Conservation (phyloP, 2,113 vertebrate species). For the Corythornis madagascariensis region DNA sequence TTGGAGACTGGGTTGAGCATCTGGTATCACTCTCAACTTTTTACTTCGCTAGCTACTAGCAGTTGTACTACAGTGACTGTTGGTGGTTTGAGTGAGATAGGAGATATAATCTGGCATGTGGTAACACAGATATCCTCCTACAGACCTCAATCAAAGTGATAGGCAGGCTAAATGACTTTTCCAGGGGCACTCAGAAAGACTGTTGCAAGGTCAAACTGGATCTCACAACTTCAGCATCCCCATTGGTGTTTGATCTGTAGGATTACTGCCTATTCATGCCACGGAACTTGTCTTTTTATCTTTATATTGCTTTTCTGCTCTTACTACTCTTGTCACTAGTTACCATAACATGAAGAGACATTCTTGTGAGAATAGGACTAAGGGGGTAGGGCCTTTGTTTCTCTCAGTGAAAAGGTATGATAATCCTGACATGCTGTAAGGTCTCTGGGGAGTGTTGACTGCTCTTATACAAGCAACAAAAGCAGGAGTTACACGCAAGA, state of each 20-base stretch:
- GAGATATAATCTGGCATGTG: not conserved
- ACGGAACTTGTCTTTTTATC: not conserved
- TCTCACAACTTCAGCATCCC: not conserved
- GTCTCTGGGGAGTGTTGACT: not conserved
- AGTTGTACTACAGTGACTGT: not conserved
- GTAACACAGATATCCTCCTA: not conserved
- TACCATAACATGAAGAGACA: not conserved
- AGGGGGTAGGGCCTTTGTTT: not conserved
- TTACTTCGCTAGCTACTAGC: not conserved
- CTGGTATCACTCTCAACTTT: not conserved
- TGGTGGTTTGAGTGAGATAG: not conserved
- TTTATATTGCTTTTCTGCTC: conserved; percentile 7
- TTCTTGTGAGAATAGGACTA: not conserved
- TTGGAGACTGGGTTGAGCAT: not conserved
- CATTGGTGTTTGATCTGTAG: fast-evolving
- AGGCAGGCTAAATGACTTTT: not conserved
- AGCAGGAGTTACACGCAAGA: not conserved
- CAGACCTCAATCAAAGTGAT: not conserved
- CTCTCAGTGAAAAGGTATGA: not conserved
- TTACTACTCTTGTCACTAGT: conserved; percentile 25
- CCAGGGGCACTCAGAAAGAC: not conserved
- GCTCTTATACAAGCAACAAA: not conserved
- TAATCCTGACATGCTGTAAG: not conserved
- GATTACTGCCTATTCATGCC: not conserved
- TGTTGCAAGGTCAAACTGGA: fast-evolving